These are phyloP conservation scores for Lemur catta DNA, from an alignment of 2,797 vertebrate genomes.

Conservation along the genomic window DNA sequence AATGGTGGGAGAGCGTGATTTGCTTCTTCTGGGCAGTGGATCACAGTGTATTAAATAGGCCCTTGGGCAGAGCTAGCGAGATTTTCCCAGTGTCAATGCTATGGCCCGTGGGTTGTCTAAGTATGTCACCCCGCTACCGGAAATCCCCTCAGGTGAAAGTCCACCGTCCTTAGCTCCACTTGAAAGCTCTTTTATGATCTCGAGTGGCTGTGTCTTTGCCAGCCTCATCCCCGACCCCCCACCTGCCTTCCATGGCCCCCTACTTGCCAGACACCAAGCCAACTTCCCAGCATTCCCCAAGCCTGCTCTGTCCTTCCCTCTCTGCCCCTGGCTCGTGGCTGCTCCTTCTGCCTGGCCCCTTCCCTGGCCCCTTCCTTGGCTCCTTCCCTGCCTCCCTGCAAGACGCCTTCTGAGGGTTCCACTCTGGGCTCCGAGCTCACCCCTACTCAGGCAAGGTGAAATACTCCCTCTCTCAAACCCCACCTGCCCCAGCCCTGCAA, in stretches of 20 bases:
- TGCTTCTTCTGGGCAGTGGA: background rate
- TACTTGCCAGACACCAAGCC: background rate
- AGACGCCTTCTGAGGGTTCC: rapidly evolving
- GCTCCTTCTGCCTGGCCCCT: background rate
- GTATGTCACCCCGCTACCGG: rapidly evolving
- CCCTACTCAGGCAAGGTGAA: rapidly evolving
- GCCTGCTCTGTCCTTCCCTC: background rate
- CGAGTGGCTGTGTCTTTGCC: rapidly evolving
- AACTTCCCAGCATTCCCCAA: rapidly evolving
- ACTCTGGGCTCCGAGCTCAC: background rate
- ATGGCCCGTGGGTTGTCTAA: rapidly evolving
- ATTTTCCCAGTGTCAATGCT: background rate
- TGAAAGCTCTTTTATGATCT: background rate
- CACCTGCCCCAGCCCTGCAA: background rate
- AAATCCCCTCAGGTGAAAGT: background rate
- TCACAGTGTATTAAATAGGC: background rate
- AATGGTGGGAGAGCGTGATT: background rate
- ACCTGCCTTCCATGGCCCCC: background rate
- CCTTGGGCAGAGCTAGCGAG: background rate
- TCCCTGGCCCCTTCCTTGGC: background rate
- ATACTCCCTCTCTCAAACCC: background rate
- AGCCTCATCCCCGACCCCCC: rapidly evolving
- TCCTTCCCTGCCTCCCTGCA: too few relatives aligned
- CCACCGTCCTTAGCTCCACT: background rate
- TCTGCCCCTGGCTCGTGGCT: background rate